Evolutionary conservation across 2,888 invertebrate genomes (phyloP).

Genomic region (Melolontha melolontha): DNA sequence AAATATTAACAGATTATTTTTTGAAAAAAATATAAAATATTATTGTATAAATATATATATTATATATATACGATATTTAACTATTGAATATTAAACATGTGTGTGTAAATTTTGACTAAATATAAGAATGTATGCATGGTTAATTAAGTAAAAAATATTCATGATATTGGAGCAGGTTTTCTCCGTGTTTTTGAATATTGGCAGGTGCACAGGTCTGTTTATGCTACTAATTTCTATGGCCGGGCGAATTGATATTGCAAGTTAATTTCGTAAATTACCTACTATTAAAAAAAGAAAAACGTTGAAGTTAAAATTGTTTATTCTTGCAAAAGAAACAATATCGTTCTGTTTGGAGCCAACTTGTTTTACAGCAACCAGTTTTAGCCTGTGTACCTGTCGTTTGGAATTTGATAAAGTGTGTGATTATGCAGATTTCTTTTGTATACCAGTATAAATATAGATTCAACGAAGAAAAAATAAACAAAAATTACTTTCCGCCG

Average conservation of each 20-base stretch:
- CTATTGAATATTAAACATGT: slow-evolving; percentile 60
- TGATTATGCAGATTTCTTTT: slow-evolving; percentile 57
- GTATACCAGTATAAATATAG: slow-evolving; percentile 14
- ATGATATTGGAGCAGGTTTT: slow-evolving; percentile 60
- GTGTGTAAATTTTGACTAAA: slow-evolving; percentile 59
- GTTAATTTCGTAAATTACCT: slow-evolving; percentile 54
- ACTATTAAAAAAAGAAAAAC: slow-evolving; percentile 49
- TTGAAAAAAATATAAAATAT: slow-evolving; percentile 62
- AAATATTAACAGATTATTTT: slow-evolving; percentile 64
- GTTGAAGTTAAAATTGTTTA: slow-evolving; percentile 60
- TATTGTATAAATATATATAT: slow-evolving; percentile 52
- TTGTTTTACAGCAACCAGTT: slow-evolving; percentile 47
- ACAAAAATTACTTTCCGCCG: slow-evolving; percentile 53
- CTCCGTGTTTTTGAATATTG: slow-evolving; percentile 65
- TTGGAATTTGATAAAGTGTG: slow-evolving; percentile 64
- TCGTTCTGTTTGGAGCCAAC: slow-evolving; percentile 56
- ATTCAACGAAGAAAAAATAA: slow-evolving; percentile 1
- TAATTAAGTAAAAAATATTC: slow-evolving; percentile 57
- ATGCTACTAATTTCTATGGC: neutral
- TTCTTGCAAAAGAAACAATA: slow-evolving; percentile 61
- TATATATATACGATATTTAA: slow-evolving; percentile 62
- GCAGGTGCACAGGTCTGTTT: slow-evolving; percentile 57
- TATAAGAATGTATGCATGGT: slow-evolving; percentile 62
- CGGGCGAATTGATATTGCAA: slow-evolving; percentile 39
- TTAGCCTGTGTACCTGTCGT: slow-evolving; percentile 59